phyloP scores from a whole-genome alignment of 2,113 vertebrate genomes.

The Gavia stellata region DNA sequence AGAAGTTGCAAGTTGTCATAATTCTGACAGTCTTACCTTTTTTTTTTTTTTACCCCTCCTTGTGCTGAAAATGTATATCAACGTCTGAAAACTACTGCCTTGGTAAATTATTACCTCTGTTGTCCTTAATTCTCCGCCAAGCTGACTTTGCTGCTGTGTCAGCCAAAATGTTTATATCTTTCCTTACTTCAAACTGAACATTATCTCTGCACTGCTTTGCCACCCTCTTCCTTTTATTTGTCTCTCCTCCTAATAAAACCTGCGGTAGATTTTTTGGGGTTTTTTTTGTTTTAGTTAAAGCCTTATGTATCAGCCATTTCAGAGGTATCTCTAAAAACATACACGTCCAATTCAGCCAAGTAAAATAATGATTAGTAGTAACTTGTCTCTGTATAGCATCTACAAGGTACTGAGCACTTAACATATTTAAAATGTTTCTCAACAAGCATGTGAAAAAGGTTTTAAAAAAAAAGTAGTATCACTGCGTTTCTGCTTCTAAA shows the following conservation, averaged over 20 bases:
- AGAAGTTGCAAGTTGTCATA: neutral
- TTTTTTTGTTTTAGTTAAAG: neutral
- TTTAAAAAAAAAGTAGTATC: neutral
- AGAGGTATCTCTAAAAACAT: neutral
- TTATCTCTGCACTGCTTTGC: neutral
- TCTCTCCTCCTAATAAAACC: conserved; percentile 10
- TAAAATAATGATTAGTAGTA: neutral
- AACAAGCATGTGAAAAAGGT: neutral
- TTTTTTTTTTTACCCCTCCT: neutral
- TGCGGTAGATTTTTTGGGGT: neutral
- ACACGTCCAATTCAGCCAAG: neutral
- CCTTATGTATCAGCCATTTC: neutral
- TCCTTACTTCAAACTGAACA: neutral
- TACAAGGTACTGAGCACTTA: neutral
- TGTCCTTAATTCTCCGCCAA: conserved; percentile 19
- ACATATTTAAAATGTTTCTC: neutral
- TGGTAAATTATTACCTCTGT: neutral
- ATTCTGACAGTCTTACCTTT: neutral
- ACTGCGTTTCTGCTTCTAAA: neutral
- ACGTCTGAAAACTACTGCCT: neutral
- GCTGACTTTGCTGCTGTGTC: neutral
- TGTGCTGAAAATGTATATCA: neutral
- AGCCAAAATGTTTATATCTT: neutral
- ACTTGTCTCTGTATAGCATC: neutral
- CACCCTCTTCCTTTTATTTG: neutral